phyloP scores from a whole-genome alignment of 2,113 vertebrate species.

The Dryoscopus gambensis region DNA sequence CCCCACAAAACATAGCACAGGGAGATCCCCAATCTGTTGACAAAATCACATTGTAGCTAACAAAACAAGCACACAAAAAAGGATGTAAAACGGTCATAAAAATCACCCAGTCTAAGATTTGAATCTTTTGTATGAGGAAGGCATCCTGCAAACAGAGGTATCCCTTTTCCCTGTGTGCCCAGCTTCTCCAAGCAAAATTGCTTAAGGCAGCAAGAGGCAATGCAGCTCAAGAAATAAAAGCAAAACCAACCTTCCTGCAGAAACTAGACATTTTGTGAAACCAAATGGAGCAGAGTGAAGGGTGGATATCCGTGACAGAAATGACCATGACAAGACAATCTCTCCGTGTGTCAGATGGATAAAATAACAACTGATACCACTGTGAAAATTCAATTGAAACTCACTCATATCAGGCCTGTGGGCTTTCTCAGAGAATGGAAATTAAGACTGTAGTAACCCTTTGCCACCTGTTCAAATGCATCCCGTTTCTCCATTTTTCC shows the following conservation, averaged over 20 bases:
- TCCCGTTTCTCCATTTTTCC: not conserved
- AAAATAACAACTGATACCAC: not conserved
- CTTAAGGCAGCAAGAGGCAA: not conserved
- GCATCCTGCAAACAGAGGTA: not conserved
- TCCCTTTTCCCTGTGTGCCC: not conserved
- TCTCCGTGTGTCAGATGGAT: not conserved
- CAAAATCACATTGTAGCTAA: not conserved
- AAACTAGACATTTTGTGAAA: not conserved
- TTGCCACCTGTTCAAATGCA: not conserved
- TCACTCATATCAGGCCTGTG: not conserved
- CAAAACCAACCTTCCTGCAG: not conserved
- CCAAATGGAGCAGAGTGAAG: not conserved
- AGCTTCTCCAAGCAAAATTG: not conserved
- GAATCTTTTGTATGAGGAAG: not conserved
- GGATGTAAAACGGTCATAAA: not conserved
- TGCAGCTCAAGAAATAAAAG: slow-evolving; percentile 3
- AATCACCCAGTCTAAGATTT: not conserved
- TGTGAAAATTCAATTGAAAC: slow-evolving; percentile 1
- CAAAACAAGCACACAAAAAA: not conserved
- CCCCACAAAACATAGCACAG: not conserved
- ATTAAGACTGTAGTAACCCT: not conserved
- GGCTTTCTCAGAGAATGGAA: not conserved
- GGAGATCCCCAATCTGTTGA: not conserved
- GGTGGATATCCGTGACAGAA: not conserved
- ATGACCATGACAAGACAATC: not conserved